Conservation (phyloP, 2,888 invertebrate species). For the Myopa testacea region DNA sequence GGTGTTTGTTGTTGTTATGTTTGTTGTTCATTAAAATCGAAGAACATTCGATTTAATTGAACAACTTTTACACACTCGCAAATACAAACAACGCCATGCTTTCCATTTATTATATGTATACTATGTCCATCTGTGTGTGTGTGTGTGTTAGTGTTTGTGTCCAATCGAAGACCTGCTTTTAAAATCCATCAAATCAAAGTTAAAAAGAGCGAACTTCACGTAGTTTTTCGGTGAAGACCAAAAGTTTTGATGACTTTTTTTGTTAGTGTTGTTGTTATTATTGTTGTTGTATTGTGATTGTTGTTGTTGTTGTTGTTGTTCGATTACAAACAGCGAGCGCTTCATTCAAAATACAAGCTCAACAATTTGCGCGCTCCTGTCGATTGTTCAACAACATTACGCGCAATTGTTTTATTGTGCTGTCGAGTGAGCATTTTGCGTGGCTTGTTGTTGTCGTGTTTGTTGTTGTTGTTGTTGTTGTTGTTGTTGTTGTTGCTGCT, state of each 20-base stretch:
- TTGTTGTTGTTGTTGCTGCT: constrained; percentile 9
- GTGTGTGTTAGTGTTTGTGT: not conserved
- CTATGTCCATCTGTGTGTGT: no score
- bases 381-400: constrained; percentile 51
- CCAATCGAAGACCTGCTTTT: not conserved
- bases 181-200: constrained; percentile 23
- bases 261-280: constrained; percentile 10
- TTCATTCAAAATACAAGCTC: constrained; percentile 31
- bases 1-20: not conserved
- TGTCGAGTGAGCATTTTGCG: constrained; percentile 29
- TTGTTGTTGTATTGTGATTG: not conserved
- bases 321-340: not conserved
- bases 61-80: constrained; percentile 48
- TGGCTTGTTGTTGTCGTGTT: constrained; percentile 33
- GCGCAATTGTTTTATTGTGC: constrained; percentile 47
- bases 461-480: constrained; percentile 18
- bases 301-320: constrained; percentile 19
- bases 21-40: constrained; percentile 34
- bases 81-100: constrained; percentile 34
- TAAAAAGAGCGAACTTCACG: not conserved
- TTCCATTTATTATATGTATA: constrained; percentile 37
- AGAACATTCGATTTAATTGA: constrained; percentile 52
- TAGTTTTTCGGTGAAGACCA: constrained; percentile 27
- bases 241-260: constrained; percentile 13
- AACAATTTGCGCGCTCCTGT: constrained; percentile 52